Conservation (phyloP, 2,888 invertebrate genomes). For the Machimus atricapillus region DNA sequence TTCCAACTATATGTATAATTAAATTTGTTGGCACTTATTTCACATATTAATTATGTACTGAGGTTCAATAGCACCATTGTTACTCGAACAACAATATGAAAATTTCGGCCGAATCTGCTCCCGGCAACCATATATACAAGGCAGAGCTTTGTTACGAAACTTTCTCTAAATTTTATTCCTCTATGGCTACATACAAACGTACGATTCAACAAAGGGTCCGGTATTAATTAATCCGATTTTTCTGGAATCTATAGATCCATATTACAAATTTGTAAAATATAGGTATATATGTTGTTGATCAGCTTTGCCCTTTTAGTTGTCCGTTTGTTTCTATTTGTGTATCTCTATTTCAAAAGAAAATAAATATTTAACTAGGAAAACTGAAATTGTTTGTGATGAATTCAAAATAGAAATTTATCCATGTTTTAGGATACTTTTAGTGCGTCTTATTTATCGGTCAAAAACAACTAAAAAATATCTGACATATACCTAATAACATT, state of each 20-base stretch:
- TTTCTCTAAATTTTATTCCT: not conserved
- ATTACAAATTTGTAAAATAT: not conserved
- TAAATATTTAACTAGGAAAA: too few species aligned
- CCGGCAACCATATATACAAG: not conserved
- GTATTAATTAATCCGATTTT: not conserved
- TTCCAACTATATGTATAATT: conserved; percentile 13
- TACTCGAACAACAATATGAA: not conserved
- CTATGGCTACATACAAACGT: not conserved
- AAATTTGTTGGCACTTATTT: conserved; percentile 19
- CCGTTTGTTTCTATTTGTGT: too few species aligned
- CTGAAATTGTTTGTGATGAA: too few species aligned
- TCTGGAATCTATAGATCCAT: not conserved
- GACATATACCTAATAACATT: not conserved
- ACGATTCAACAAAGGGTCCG: not conserved
- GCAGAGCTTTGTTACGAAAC: not conserved
- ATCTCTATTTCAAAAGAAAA: too few species aligned
- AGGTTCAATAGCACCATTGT: not conserved
- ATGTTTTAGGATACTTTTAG: too few species aligned
- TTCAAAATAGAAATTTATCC: too few species aligned
- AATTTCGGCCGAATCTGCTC: not conserved
- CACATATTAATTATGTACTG: conserved; percentile 17
- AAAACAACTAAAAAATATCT: not conserved
- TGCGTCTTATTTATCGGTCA: not conserved
- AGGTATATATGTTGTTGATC: too few species aligned
- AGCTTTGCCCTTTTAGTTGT: too few species aligned